Evolutionary conservation across 2,113 vertebrate species (phyloP).

Genomic region (Alethe castanea): DNA sequence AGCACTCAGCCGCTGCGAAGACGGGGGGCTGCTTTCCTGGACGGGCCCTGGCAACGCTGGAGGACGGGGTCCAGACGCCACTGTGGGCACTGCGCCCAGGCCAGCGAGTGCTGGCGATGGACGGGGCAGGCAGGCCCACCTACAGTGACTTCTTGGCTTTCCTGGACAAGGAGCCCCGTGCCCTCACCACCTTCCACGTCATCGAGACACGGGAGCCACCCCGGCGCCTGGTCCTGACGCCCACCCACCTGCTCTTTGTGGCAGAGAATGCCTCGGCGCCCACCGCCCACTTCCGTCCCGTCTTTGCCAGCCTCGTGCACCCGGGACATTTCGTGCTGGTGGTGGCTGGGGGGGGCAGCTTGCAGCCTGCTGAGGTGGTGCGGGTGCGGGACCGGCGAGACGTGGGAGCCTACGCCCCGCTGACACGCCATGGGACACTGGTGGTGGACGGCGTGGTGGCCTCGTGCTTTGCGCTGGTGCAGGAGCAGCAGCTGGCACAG

Average conservation of each 20-base stretch:
- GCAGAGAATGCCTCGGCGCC: constrained; percentile 73
- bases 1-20: constrained; percentile 96
- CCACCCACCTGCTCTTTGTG: constrained; percentile 89
- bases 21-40: constrained; percentile 95
- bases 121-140: constrained; percentile 72
- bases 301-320: constrained; percentile 85
- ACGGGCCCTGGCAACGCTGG: constrained; percentile 77
- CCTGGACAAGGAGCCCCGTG: constrained; percentile 80
- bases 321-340: constrained; percentile 89
- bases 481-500: constrained; percentile 87
- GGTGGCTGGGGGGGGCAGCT: background rate
- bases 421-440: constrained; percentile 89
- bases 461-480: constrained; percentile 91
- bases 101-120: constrained; percentile 88
- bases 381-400: constrained; percentile 72
- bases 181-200: constrained; percentile 79
- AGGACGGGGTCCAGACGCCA: constrained; percentile 75
- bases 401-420: constrained; percentile 86
- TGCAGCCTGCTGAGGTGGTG: constrained; percentile 74
- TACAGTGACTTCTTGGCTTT: constrained; percentile 93
- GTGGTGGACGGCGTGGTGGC: constrained; percentile 90
- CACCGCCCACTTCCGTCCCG: constrained; percentile 69
- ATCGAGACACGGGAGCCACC: constrained; percentile 82
- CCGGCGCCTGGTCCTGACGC: constrained; percentile 82
- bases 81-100: constrained; percentile 85